A percentile compares a stretch with the other conserved stretches of the same genome.
Evolutionary conservation across 2,113 vertebrate species (phyloP).

Genomic region (Piprites chloris): DNA sequence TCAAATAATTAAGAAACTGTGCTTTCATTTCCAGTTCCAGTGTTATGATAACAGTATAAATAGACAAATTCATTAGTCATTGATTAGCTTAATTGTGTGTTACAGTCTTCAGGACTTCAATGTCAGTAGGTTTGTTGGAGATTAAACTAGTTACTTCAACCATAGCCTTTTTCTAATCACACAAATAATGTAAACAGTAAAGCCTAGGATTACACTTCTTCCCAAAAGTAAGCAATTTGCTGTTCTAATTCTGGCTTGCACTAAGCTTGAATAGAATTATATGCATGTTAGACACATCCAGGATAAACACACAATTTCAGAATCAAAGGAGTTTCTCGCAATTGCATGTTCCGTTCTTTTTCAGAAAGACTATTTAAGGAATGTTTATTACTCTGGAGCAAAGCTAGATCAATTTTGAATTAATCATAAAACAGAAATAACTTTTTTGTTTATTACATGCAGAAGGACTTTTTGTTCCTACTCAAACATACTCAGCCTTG

Average conservation of each 20-base stretch:
- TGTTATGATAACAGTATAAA: neutral
- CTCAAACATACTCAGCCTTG: neutral
- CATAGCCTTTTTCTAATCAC: slow-evolving; percentile 46
- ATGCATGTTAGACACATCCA: slow-evolving; percentile 9
- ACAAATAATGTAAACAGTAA: slow-evolving; percentile 49
- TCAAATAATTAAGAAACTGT: neutral
- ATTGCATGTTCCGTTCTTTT: neutral
- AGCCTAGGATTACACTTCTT: slow-evolving; percentile 57
- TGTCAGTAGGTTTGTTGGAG: neutral
- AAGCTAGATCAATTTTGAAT: neutral
- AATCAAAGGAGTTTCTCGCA: neutral
- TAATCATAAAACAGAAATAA: neutral
- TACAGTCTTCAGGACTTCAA: neutral
- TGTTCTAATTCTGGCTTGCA: slow-evolving; percentile 38
- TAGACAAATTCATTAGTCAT: neutral
- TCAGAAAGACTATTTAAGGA: neutral
- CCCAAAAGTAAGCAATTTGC: slow-evolving; percentile 54
- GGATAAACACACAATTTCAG: slow-evolving; percentile 16
- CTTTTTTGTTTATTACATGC: neutral
- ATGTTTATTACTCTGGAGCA: neutral
- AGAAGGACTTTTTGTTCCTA: neutral
- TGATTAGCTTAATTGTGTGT: neutral
- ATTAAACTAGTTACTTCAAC: slow-evolving; percentile 42
- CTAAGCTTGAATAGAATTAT: slow-evolving; percentile 35
- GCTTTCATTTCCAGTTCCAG: neutral